These are phyloP conservation scores for Nemurella pictetii DNA, from an alignment of 2,888 invertebrate species.

Conservation along the genomic window DNA sequence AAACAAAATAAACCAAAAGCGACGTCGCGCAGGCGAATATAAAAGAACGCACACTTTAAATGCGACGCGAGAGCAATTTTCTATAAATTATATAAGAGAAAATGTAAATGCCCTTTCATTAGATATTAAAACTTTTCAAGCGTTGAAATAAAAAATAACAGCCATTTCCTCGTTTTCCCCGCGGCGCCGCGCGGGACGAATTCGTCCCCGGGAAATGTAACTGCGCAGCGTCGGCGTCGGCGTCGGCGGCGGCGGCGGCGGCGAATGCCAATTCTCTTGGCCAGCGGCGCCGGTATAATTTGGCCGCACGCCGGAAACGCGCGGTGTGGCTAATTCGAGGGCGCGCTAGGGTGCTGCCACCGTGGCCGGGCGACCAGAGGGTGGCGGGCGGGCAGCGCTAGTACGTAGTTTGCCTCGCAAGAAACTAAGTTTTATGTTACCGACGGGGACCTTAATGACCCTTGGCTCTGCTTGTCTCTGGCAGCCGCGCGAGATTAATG, in stretches of 20 bases:
- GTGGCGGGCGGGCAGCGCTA: not conserved
- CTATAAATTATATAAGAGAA: not conserved
- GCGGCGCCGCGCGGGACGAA: not conserved
- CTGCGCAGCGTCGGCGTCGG: too few species aligned
- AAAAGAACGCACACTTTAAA: not conserved
- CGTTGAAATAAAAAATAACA: not conserved
- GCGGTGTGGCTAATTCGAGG: not conserved
- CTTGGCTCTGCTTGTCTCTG: not conserved
- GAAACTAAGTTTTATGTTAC: constrained; percentile 22
- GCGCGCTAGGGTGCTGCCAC: too few species aligned
- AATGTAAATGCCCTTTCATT: not conserved
- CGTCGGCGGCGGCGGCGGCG: too few species aligned
- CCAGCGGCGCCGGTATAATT: not conserved
- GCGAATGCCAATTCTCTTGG: not conserved
- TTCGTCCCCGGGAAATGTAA: not conserved
- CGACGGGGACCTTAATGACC: constrained; percentile 14
- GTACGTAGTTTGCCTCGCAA: not conserved
- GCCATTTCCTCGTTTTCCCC: not conserved
- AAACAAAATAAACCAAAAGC: not conserved
- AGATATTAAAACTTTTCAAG: not conserved
- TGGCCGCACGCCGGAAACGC: not conserved
- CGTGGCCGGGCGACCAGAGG: not conserved
- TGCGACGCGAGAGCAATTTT: not conserved
- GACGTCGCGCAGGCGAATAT: not conserved
- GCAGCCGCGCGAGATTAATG: constrained; percentile 8